Evolutionary conservation across 2,113 vertebrate genomes (phyloP).

Genomic region (Catagonus wagneri): DNA sequence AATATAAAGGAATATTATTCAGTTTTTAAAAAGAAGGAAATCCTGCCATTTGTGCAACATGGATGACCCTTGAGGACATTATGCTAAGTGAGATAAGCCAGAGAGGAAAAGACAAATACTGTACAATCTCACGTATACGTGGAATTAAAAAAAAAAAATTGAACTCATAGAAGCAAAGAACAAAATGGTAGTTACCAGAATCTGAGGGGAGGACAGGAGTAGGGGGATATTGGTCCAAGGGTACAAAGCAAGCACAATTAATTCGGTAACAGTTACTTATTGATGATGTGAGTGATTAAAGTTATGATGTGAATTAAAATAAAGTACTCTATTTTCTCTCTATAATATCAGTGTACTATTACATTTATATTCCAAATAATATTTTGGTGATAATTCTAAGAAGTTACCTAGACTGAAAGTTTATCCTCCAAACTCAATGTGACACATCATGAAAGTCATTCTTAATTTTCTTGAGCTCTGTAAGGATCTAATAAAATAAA

Average conservation of each 20-base stretch:
- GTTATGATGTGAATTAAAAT: constrained; percentile 37
- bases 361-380: constrained; percentile 15
- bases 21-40: background rate
- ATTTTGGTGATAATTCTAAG: constrained; percentile 49
- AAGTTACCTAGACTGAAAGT: background rate
- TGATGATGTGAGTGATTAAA: constrained; percentile 35
- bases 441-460: constrained; percentile 53
- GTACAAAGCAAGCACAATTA: background rate
- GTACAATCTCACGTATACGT: background rate
- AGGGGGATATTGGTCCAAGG: background rate
- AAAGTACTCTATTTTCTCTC: constrained; percentile 14
- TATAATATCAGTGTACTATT: background rate
- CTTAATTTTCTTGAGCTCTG: constrained; percentile 67
- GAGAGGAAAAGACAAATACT: background rate
- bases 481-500: constrained; percentile 70
- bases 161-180: background rate
- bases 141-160: background rate
- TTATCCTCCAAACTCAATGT: constrained; percentile 65
- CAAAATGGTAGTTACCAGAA: background rate
- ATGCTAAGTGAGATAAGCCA: background rate
- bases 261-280: background rate
- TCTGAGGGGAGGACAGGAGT: background rate
- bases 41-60: background rate
- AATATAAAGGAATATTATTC: background rate
- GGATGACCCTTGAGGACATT: background rate